Conservation (phyloP, 2,888 invertebrate species). For the Coremacera marginata region DNA sequence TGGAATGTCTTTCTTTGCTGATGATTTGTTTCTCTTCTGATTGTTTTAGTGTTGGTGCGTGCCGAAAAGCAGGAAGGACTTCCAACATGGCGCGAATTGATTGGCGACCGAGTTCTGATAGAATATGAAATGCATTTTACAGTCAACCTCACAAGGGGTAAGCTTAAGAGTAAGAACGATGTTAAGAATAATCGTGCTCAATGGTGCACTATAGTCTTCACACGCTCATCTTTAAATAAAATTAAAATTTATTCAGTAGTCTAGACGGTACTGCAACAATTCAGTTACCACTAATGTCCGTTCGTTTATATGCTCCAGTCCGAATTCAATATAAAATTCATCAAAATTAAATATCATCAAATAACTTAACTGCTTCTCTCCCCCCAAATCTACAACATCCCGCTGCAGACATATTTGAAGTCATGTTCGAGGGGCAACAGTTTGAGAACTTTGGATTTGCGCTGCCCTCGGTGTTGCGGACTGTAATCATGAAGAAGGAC, state of each 20-base stretch:
- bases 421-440: slow-evolving; percentile 80
- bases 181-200: no score
- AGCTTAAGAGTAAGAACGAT: neutral
- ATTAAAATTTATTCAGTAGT: no score
- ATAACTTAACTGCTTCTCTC: neutral
- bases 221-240: no score
- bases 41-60: slow-evolving; percentile 60
- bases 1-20: neutral
- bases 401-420: slow-evolving; percentile 73
- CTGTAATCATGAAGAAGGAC: slow-evolving; percentile 71
- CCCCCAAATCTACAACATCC: neutral
- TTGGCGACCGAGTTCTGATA: slow-evolving; percentile 76
- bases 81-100: slow-evolving; percentile 79
- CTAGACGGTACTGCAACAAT: neutral
- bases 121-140: slow-evolving; percentile 78
- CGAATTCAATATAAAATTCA: no score
- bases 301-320: no score
- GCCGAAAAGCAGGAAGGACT: slow-evolving; percentile 58
- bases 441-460: slow-evolving; percentile 79
- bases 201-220: no score
- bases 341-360: neutral
- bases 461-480: slow-evolving; percentile 71
- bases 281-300: neutral
- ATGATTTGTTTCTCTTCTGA: neutral
- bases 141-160: slow-evolving; percentile 73